Conservation (phyloP, 1,140 invertebrate species). For the Antheraea pernyi region DNA sequence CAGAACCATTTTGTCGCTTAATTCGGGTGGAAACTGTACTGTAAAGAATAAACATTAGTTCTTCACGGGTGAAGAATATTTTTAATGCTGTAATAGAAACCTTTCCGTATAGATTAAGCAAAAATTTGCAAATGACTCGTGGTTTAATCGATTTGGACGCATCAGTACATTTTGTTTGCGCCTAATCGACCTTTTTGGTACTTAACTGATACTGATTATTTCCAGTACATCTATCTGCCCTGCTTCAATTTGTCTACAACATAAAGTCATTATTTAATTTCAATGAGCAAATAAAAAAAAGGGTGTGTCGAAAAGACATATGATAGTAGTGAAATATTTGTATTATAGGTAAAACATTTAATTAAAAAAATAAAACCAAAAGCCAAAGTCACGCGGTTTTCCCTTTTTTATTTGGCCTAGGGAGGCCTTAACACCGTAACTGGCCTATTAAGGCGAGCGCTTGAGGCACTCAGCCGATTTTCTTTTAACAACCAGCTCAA, state of each 20-base stretch:
- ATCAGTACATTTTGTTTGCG: slow-evolving; percentile 13
- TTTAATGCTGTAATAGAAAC: neutral
- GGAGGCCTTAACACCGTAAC: too few relatives aligned
- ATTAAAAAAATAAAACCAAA: too few relatives aligned
- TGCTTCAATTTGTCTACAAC: neutral
- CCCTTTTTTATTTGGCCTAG: too few relatives aligned
- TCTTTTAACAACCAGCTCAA: too few relatives aligned
- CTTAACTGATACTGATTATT: neutral
- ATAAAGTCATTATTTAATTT: neutral
- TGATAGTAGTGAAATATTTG: too few relatives aligned
- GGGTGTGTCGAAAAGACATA: neutral
- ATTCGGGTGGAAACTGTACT: slow-evolving; percentile 1
- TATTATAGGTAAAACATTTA: too few relatives aligned
- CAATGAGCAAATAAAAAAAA: neutral
- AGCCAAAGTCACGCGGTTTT: too few relatives aligned
- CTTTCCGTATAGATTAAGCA: slow-evolving; percentile 4
- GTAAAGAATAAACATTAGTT: slow-evolving; percentile 6
- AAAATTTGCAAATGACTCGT: slow-evolving; percentile 7
- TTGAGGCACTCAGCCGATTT: too few relatives aligned
- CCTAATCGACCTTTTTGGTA: neutral
- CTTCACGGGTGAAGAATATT: slow-evolving; percentile 4
- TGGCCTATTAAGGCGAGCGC: too few relatives aligned
- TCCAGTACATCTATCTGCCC: neutral
- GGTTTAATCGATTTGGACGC: slow-evolving; percentile 5
- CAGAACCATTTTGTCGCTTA: neutral